Percentiles rank a stretch among this genome's conserved stretches.
Conservation (phyloP, 2,888 invertebrate genomes). For the Lochmaea crataegi region DNA sequence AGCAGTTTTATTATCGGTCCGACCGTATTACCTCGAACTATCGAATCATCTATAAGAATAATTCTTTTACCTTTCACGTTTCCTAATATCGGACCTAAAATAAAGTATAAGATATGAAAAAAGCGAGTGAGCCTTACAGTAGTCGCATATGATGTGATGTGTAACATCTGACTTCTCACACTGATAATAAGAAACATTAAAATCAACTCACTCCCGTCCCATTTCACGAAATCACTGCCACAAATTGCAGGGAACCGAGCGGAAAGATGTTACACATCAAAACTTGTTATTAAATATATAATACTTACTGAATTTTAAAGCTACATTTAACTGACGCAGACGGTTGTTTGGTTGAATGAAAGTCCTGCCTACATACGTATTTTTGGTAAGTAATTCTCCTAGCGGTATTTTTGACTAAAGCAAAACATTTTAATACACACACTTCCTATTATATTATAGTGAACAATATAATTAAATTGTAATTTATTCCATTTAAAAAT, state of each 20-base stretch:
- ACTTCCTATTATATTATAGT: not conserved
- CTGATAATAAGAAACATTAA: too few species aligned
- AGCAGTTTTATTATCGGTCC: conserved; percentile 94
- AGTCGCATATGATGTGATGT: too few species aligned
- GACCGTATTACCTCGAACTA: conserved; percentile 97
- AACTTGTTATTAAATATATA: not conserved
- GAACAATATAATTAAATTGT: too few species aligned
- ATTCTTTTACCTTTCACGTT: conserved; percentile 90
- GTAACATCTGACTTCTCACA: too few species aligned
- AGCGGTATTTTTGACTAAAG: conserved; percentile 87
- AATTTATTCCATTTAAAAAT: not conserved
- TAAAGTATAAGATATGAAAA: too few species aligned
- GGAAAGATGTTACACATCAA: too few species aligned
- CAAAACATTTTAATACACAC: conserved; percentile 29
- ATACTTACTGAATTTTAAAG: conserved; percentile 86
- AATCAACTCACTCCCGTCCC: too few species aligned
- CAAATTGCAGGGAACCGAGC: too few species aligned
- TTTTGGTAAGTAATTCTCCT: conserved; percentile 95
- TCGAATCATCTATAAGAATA: conserved; percentile 96
- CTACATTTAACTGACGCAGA: conserved; percentile 90
- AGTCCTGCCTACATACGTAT: conserved; percentile 95
- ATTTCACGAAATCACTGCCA: too few species aligned
- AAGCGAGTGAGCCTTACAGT: too few species aligned
- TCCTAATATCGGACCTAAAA: conserved; percentile 81
- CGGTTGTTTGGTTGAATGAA: conserved; percentile 97